Evolutionary conservation across 2,113 vertebrate genomes (phyloP).

Genomic region (Maylandia zebra): DNA sequence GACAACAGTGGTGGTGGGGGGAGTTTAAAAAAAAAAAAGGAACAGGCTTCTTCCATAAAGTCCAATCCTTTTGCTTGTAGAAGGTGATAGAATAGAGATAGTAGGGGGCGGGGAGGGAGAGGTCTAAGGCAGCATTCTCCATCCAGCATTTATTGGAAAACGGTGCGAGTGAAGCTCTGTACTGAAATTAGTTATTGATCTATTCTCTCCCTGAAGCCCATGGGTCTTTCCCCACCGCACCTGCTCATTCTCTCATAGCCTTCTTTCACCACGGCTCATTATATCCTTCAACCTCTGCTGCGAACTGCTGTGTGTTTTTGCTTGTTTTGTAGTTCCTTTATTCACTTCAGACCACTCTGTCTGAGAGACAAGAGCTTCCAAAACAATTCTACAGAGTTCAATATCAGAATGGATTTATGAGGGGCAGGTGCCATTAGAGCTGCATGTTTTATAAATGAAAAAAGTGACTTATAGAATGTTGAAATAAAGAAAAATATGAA

Average conservation of each 20-base stretch:
- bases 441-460: neutral
- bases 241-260: conserved; percentile 60
- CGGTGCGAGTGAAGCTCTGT: conserved; percentile 65
- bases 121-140: conserved; percentile 56
- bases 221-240: conserved; percentile 64
- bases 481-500: neutral
- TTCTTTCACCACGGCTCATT: conserved; percentile 26
- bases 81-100: conserved; percentile 60
- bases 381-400: neutral
- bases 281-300: conserved; percentile 8
- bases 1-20: neutral
- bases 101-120: conserved; percentile 8
- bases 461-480: neutral
- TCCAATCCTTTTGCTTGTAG: conserved; percentile 35
- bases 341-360: neutral
- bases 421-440: neutral
- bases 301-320: neutral
- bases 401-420: neutral
- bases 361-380: neutral
- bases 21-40: neutral
- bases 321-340: neutral
- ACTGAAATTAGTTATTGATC: conserved; percentile 78
- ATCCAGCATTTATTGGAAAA: conserved; percentile 73
- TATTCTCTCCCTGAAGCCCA: conserved; percentile 65
- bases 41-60: conserved; percentile 26